Evolutionary conservation across 2,113 vertebrate species (phyloP).

Genomic region (Monopterus albus): DNA sequence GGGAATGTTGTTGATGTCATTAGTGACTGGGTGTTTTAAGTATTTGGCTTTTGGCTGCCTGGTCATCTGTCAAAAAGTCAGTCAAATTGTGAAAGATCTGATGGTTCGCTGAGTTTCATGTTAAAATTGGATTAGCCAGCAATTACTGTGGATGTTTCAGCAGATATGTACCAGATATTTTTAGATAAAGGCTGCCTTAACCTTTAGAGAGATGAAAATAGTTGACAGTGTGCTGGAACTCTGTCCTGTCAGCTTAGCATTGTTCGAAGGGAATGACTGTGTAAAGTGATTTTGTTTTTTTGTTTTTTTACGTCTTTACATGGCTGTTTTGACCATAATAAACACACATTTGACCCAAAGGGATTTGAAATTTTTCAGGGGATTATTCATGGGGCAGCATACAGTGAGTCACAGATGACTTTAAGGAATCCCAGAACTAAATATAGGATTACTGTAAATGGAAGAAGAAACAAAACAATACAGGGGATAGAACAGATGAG

Average conservation of each 20-base stretch:
- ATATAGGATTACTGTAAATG: conserved; percentile 62
- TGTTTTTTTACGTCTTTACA: conserved; percentile 17
- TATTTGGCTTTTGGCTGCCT: conserved; percentile 34
- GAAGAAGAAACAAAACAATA: conserved; percentile 55
- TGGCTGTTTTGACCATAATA: conserved; percentile 7
- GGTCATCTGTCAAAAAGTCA: conserved; percentile 25
- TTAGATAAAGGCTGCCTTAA: conserved; percentile 7
- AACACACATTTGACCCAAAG: conserved; percentile 40
- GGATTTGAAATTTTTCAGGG: conserved; percentile 36
- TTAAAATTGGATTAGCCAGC: not conserved
- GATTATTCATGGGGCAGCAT: conserved; percentile 22
- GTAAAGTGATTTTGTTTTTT: conserved; percentile 7
- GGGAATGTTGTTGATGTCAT: conserved; percentile 7
- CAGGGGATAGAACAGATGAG: conserved; percentile 45
- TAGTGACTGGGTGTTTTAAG: conserved; percentile 20
- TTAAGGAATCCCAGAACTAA: conserved; percentile 64
- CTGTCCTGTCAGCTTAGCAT: conserved; percentile 25
- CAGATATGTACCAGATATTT: too few relatives aligned
- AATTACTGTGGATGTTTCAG: too few relatives aligned
- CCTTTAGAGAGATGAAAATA: not conserved
- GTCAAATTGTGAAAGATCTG: not conserved
- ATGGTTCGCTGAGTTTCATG: not conserved
- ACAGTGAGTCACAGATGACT: conserved; percentile 47
- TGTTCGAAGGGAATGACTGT: conserved; percentile 18
- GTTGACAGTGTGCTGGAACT: conserved; percentile 2